Percentiles rank a stretch among this genome's conserved stretches.
Evolutionary conservation across 2,888 invertebrate genomes (phyloP).

Genomic region (Drosophila mayaguana): DNA sequence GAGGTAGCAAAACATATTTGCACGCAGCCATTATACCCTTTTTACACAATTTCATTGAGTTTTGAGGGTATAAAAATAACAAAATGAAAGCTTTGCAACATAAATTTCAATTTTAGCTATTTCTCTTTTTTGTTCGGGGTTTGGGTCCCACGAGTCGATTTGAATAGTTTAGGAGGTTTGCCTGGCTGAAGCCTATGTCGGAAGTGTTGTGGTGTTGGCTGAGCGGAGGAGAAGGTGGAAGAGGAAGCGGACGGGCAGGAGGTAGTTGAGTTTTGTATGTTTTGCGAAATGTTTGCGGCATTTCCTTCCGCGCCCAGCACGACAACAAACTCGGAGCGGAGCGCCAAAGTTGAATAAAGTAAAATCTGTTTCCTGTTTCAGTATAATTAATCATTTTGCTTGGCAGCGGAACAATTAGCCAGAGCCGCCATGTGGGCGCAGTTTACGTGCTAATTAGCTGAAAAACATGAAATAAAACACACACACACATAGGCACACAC

Average conservation of each 20-base stretch:
- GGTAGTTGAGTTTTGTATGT: conserved; percentile 23
- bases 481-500: conserved; percentile 10
- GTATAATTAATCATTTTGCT: conserved; percentile 80
- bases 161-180: conserved; percentile 68
- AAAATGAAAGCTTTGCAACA: conserved; percentile 2
- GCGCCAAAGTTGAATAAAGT: conserved; percentile 74
- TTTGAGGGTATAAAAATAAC: conserved; percentile 8
- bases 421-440: conserved; percentile 69
- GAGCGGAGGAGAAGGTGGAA: background rate
- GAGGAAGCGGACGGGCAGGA: background rate
- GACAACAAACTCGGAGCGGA: conserved; percentile 22
- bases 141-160: conserved; percentile 50
- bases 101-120: background rate
- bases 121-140: background rate
- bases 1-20: background rate
- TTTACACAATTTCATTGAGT: background rate
- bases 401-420: conserved; percentile 80
- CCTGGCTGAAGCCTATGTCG: conserved; percentile 38
- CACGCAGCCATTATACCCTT: conserved; percentile 5
- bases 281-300: conserved; percentile 80
- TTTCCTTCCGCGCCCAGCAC: conserved; percentile 74
- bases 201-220: conserved; percentile 48
- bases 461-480: conserved; percentile 48
- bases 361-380: conserved; percentile 80
- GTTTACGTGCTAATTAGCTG: conserved; percentile 77